These are phyloP conservation scores for Zootoca vivipara DNA, from an alignment of 2,113 vertebrate genomes.

Conservation along the genomic window DNA sequence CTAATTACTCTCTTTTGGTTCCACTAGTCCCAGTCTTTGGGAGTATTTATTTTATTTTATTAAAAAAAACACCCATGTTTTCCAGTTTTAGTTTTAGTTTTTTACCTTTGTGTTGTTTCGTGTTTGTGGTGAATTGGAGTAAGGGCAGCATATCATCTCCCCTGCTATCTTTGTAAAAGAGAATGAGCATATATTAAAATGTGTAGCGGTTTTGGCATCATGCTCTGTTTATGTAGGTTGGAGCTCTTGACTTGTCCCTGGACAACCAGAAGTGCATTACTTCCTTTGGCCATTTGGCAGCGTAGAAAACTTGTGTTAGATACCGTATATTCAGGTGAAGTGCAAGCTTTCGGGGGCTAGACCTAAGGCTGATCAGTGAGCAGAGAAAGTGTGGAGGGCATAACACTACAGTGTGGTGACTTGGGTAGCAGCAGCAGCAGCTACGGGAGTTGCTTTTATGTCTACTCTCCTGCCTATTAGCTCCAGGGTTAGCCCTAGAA, in stretches of 20 bases:
- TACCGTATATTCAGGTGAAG: background rate
- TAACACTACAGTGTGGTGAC: background rate
- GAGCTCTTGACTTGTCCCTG: background rate
- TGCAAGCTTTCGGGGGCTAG: background rate
- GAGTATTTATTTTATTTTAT: constrained; percentile 9
- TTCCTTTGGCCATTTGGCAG: background rate
- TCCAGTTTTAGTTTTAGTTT: constrained; percentile 13
- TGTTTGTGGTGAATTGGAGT: constrained; percentile 19
- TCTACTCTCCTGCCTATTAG: background rate
- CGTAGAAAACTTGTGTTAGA: background rate
- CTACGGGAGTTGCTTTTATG: background rate
- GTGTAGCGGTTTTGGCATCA: background rate
- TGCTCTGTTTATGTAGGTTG: background rate
- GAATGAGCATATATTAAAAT: background rate
- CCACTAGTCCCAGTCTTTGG: constrained; percentile 1
- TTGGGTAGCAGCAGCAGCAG: background rate
- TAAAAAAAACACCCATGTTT: constrained; percentile 7
- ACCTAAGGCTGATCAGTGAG: background rate
- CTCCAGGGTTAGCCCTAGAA: background rate
- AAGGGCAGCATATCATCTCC: background rate
- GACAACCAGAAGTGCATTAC: background rate
- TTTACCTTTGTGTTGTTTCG: background rate
- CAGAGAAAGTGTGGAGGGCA: no score
- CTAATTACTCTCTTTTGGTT: constrained; percentile 1
- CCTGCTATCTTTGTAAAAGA: background rate